Conservation (phyloP, 2,888 invertebrate genomes). For the Opisthograptis luteolata region DNA sequence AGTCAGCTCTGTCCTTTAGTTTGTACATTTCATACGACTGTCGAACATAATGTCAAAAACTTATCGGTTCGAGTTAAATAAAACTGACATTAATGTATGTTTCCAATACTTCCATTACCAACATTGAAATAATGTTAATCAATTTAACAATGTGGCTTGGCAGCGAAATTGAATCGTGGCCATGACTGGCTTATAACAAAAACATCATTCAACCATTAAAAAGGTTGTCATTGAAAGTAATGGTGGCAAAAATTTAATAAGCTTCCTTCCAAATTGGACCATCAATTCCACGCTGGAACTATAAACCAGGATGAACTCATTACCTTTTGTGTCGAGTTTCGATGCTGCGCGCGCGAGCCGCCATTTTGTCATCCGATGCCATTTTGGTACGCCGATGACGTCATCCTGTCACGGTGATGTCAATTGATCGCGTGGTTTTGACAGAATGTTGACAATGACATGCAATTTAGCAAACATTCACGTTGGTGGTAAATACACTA, state of each 20-base stretch:
- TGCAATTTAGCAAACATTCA: too few relatives aligned
- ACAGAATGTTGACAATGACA: background rate
- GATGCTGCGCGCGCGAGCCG: conserved; percentile 29
- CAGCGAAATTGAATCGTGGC: background rate
- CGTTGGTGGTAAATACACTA: too few relatives aligned
- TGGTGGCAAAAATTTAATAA: conserved; percentile 33
- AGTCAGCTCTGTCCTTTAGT: too few relatives aligned
- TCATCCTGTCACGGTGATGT: conserved; percentile 15
- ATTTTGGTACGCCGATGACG: conserved; percentile 29
- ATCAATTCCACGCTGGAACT: conserved; percentile 35
- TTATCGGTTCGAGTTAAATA: too few relatives aligned
- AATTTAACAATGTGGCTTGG: background rate
- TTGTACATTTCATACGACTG: too few relatives aligned
- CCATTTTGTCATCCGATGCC: conserved; percentile 3
- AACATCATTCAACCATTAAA: conserved; percentile 23
- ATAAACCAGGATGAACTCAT: conserved; percentile 36
- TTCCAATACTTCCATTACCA: too few relatives aligned
- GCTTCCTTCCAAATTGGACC: conserved; percentile 30
- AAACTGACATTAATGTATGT: too few relatives aligned
- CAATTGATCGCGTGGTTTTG: background rate
- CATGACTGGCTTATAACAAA: conserved; percentile 10
- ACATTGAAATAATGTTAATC: background rate
- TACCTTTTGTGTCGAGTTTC: conserved; percentile 35
- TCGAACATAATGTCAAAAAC: too few relatives aligned
- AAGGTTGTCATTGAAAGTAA: conserved; percentile 7